A percentile compares a stretch with the other conserved stretches of the same genome.
These are phyloP conservation scores for Halictus ligatus DNA, from an alignment of 2,888 invertebrate species.

Conservation along the genomic window DNA sequence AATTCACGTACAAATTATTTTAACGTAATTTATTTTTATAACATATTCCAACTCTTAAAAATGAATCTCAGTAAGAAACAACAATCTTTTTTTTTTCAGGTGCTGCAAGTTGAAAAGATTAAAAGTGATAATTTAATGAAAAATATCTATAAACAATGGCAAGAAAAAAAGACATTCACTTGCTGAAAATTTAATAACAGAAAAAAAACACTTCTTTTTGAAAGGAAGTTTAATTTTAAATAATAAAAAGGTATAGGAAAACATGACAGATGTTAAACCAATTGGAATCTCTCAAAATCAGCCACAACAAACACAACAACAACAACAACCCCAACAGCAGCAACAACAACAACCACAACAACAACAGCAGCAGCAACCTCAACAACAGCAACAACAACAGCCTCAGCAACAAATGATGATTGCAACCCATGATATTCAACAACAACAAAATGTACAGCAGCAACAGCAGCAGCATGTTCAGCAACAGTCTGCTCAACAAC, in stretches of 20 bases:
- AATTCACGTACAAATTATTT: background rate
- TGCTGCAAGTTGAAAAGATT: constrained; percentile 49
- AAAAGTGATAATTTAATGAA: constrained; percentile 37
- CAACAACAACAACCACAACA: constrained; percentile 63
- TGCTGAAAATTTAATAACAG: constrained; percentile 31
- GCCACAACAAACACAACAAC: constrained; percentile 74
- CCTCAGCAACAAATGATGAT: constrained; percentile 77
- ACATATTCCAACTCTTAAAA: background rate
- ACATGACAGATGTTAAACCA: constrained; percentile 79
- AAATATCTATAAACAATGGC: constrained; percentile 60
- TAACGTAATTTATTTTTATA: background rate
- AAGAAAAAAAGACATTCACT: constrained; percentile 57
- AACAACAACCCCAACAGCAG: constrained; percentile 70
- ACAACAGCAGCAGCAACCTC: constrained; percentile 70
- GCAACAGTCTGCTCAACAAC: constrained; percentile 73
- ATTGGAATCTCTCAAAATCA: constrained; percentile 80
- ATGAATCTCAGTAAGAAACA: background rate
- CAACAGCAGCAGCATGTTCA: constrained; percentile 78
- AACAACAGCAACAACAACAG: constrained; percentile 75
- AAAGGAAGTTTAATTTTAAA: constrained; percentile 47
- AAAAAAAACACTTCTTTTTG: constrained; percentile 50
- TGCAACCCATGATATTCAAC: constrained; percentile 67
- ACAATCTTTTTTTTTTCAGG: constrained; percentile 42
- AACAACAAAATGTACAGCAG: constrained; percentile 71
- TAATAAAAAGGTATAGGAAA: constrained; percentile 58